phyloP scores from a whole-genome alignment of 2,888 invertebrate genomes.

The Magallana nippona region DNA sequence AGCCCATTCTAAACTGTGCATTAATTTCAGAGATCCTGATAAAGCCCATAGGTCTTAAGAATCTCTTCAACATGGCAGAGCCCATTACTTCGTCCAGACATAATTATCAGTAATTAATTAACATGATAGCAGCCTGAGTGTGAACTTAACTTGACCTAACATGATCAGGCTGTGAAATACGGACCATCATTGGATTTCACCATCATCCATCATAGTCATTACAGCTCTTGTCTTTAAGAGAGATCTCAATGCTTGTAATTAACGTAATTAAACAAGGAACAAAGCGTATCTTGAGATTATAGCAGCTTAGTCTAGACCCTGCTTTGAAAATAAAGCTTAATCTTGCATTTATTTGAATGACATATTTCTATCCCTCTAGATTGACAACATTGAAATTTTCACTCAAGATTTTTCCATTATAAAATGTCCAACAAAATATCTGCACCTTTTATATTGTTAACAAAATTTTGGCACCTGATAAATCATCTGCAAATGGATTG shows the following conservation, averaged over 20 bases:
- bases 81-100: constrained; percentile 3
- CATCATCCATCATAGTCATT: neutral
- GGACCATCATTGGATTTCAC: constrained; percentile 6
- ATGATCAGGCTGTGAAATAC: constrained; percentile 28
- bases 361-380: no score
- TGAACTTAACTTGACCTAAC: constrained; percentile 35
- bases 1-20: no score
- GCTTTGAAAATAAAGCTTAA: no score
- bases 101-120: constrained; percentile 35
- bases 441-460: no score
- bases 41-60: neutral
- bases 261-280: neutral
- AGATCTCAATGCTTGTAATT: neutral
- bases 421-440: no score
- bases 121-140: neutral
- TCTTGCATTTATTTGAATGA: no score
- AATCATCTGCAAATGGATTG: no score
- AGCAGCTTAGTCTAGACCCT: neutral
- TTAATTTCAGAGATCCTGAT: neutral
- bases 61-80: neutral
- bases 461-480: no score
- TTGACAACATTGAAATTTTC: no score
- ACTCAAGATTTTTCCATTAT: no score
- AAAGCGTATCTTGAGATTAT: neutral
- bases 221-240: constrained; percentile 1